Evolutionary conservation across 2,888 invertebrate genomes (phyloP), one percentile per base, ranked within the genome.

Genomic region (Prionchulus punctatus): DNA sequence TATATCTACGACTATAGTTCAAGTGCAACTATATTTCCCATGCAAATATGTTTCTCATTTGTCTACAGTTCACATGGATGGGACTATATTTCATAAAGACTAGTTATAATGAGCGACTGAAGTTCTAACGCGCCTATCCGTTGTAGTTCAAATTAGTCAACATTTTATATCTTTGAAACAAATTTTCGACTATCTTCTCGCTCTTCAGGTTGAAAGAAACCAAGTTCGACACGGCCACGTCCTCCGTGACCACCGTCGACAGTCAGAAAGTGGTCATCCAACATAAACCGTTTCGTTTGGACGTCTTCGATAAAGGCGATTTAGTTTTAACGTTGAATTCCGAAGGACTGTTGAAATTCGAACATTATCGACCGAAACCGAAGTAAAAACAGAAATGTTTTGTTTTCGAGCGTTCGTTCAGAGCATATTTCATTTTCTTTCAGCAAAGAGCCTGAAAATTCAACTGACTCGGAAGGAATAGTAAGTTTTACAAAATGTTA

Each of bases 321-420:
- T 79, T 87, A 15, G 82, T 86, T 0, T 79, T 87, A 15, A 81
- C 84, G 25, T 76, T 86, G 23, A 98, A 98, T 75, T 83, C 86
- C 25, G 82, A 85, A 65, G 85, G 87, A n/a, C 81, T 94, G 62
- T 80, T 98, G 72, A 80, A 84, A 64, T 86, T 92, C 70, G 98
- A 98, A 69, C 90, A 94, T 61, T 77, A 85, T 61, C 78, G 87
- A 61, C 74, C 59, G 48, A 64, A 64, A 48, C n/a, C 50, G 3
- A 28, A 28, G 30, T 26, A 49, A 28, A 30, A n/a, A n/a, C n/a
- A n/a, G n/a, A n/a, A n/a, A n/a, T n/a, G n/a, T n/a, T n/a, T n/a
- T n/a, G n/a, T n/a, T n/a, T n/a, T n/a, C n/a, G n/a, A n/a, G n/a
- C n/a, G n/a, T n/a, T n/a, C n/a, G n/a, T n/a, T n/a, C n/a, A n/a